Base-by-base conservation (phyloP, 2,888 invertebrate genomes). In the Globia sparganii region DNA sequence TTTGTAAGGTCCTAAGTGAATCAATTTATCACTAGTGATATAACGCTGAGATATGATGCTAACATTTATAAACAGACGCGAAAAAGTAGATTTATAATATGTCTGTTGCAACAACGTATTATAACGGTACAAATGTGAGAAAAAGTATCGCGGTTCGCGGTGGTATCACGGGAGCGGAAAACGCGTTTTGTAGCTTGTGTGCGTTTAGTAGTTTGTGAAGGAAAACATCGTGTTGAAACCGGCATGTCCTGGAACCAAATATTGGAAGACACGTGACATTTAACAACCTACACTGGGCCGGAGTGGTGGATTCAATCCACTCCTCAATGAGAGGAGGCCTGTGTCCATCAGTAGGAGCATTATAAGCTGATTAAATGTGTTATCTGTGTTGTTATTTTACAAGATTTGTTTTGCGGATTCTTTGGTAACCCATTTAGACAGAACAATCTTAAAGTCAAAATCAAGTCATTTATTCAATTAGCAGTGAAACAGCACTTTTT, bases 21-120 rank as follows among this genome's bases (percentile, higher is more conserved):
- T 75, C 89, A 82, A 88, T 87, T 87, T 87, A 87, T 87, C 87
- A 79, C 77, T 25, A 75, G 64, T 73, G 83, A 83, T 80, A 83
- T 77, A 86, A 74, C 31, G 43, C 8, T 1, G 58, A 88, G 81
- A 82, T 88, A 88, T 81, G 81, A 83, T 68, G 67, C 68, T 49
- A 81, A 79, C 88, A 77, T 77, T 81, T 84, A 79, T 73, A 78
- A 73, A 70, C 65, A 78, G 81, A 80, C 56, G 53, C 69, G 79
- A 80, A 87, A 85, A 87, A 87, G 77, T 75, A 77, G 78, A 71
- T 86, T 72, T 73, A 84, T 84, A 80, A 70, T 53, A 83, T 80
- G 84, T 61, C 58, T 62, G 66, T 34, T 67, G 62, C 79, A 66
- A 65, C 65, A 56, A 46, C 56, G 69, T 68, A 37, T 4, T 34